Base-by-base conservation (phyloP, 2,113 vertebrate species). In the Chloroceryle aenea region DNA sequence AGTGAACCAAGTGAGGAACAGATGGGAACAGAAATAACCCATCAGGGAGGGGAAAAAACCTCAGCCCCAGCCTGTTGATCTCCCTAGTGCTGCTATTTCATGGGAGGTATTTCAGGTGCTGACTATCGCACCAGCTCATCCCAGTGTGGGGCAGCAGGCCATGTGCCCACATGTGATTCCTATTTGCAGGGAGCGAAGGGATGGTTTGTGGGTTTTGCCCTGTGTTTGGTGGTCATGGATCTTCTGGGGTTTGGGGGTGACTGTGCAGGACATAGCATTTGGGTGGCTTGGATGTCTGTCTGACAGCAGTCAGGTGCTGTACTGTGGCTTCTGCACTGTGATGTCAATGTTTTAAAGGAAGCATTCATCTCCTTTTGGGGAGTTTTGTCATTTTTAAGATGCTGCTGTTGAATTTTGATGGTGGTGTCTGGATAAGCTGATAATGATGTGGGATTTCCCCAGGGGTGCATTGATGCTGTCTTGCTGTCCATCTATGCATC, bases 391-490 rank as follows among this genome's bases (percentile, higher is more conserved):
- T 89, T 26, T 42, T 9, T 26, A 52, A 79, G 52, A 48, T 83
- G 62, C 7, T 10, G 14, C n/a, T 52, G 32, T 29, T 82, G 40
- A 32, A 66, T 83, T 82, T 73, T 69, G 18, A 30, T 34, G 15
- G 14, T 1, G 1, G 26, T 42, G 22, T 36, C 16, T 50, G 36
- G 10, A 25, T 75, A 75, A 75, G 56, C 10, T 10, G 7, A 3
- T 74, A 10, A 4, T 45, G 40, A 38, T 9, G 7, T 19, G 21
- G 36, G 59, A 62, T 86, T 84, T 84, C 50, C 26, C 30, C 19
- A 47, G 36, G 7, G 22, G 2, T 36, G 17, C 1, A 2, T 0
- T 76, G 63, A 72, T 66, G 34, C 38, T 0, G 0, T 25, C 25
- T 5, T 79, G n/a, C 12, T 0, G 0, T 34, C 34, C 21, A 8